Percentiles rank a stretch among this genome's conserved stretches.
phyloP scores from a whole-genome alignment of 2,797 vertebrate genomes.

The Spatula clypeata region DNA sequence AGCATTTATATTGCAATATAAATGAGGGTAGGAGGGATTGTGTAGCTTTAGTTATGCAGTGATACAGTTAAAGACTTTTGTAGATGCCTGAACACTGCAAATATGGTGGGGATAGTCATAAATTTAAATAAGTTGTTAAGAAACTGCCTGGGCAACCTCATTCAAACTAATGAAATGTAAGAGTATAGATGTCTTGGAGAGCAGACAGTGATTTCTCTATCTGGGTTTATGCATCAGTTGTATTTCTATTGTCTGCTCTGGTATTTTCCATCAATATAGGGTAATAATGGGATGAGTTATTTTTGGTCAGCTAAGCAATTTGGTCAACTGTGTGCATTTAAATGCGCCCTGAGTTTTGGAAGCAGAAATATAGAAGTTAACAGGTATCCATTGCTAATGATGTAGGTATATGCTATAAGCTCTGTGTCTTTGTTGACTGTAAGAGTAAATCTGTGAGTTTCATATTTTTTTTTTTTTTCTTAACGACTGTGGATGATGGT shows the following conservation, averaged over 20 bases:
- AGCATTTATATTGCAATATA: background rate
- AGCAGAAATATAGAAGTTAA: background rate
- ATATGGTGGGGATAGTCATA: background rate
- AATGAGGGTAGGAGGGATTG: background rate
- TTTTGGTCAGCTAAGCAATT: background rate
- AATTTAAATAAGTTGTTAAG: conserved; percentile 41
- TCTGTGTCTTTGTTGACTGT: background rate
- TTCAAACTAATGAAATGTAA: background rate
- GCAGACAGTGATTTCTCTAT: background rate
- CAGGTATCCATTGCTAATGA: background rate
- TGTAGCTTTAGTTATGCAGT: background rate
- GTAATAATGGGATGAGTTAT: background rate
- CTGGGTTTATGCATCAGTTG: background rate
- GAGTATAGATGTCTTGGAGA: background rate
- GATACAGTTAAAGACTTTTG: background rate
- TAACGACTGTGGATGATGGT: background rate
- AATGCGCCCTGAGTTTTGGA: background rate
- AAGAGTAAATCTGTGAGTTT: background rate
- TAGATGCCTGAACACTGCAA: background rate
- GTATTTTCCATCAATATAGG: background rate
- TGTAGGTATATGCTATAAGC: rapidly evolving
- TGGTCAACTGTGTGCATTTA: background rate
- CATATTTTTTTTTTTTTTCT: background rate
- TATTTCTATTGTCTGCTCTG: background rate
- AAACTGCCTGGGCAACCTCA: background rate